Percentiles rank a stretch among this genome's conserved stretches.
Evolutionary conservation across 2,888 invertebrate species (phyloP).

Genomic region (Euphydryas editha): DNA sequence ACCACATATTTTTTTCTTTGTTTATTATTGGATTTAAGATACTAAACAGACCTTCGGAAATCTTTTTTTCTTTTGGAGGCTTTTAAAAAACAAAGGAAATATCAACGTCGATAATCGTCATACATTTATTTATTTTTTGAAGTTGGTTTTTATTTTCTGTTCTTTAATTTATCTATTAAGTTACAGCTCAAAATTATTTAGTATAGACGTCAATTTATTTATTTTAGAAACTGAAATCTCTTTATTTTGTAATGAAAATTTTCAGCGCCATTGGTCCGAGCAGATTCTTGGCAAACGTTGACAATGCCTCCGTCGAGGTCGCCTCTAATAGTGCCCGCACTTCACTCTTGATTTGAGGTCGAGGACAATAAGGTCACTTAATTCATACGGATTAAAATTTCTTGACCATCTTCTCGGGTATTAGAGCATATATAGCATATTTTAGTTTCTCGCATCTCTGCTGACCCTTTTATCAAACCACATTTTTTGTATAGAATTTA

Average conservation of each 20-base stretch:
- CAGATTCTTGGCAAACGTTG: constrained; percentile 81
- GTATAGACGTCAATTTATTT: not conserved
- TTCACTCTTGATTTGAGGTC: constrained; percentile 42
- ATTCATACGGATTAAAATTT: constrained; percentile 41
- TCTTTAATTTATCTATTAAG: not conserved
- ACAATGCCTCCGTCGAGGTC: constrained; percentile 81
- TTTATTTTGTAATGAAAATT: constrained; percentile 40
- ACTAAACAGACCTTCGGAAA: no score
- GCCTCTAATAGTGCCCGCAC: constrained; percentile 68
- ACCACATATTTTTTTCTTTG: no score
- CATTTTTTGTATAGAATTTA: no score
- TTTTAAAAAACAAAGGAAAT: no score
- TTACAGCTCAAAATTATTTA: not conserved
- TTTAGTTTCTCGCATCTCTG: not conserved
- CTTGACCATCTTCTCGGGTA: constrained; percentile 7
- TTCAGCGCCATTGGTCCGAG: constrained; percentile 83
- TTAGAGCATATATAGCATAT: no score
- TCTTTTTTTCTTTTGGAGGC: no score
- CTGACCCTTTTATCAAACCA: no score
- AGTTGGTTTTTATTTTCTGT: not conserved
- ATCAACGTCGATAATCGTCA: not conserved
- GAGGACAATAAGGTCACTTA: constrained; percentile 57
- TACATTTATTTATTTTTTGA: not conserved
- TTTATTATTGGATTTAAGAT: no score
- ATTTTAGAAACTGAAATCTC: constrained; percentile 20